A percentile compares a stretch with the other conserved stretches of the same genome.
These are phyloP conservation scores for Corapipo altera DNA, from an alignment of 2,113 vertebrate genomes.

Conservation along the genomic window DNA sequence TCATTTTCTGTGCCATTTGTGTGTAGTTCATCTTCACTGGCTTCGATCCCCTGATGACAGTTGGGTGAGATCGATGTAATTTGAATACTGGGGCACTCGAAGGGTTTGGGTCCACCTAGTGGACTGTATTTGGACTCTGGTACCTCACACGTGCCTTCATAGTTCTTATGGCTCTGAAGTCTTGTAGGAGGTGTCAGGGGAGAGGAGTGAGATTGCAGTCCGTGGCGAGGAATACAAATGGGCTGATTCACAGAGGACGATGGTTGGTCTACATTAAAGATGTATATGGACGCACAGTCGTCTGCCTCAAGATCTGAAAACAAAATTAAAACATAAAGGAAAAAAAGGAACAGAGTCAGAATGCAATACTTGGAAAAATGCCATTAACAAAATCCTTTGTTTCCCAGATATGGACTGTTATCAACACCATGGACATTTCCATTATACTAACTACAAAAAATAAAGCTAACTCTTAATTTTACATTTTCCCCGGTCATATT, in stretches of 20 bases:
- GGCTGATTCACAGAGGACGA: constrained; percentile 87
- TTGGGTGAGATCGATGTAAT: constrained; percentile 98
- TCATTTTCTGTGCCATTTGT: constrained; percentile 89
- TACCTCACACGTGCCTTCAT: constrained; percentile 79
- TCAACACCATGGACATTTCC: not conserved
- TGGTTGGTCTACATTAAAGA: constrained; percentile 92
- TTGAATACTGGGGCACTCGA: constrained; percentile 98
- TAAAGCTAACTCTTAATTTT: not conserved
- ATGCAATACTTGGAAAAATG: not conserved
- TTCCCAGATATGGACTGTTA: not conserved
- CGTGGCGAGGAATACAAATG: constrained; percentile 87
- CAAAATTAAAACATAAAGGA: not conserved
- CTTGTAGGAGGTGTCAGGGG: constrained; percentile 82
- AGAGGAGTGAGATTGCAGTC: constrained; percentile 85
- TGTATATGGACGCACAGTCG: constrained; percentile 94
- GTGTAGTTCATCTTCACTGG: constrained; percentile 82
- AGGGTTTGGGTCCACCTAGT: constrained; percentile 88
- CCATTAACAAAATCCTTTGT: not conserved
- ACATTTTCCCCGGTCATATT: not conserved
- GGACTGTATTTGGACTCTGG: constrained; percentile 86
- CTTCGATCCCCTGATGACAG: constrained; percentile 94
- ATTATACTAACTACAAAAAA: not conserved
- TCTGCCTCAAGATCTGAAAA: constrained; percentile 90
- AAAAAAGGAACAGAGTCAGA: not conserved
- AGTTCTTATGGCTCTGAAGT: constrained; percentile 82